Evolutionary conservation across 64 coral and sea anemone species (phyloP), one percentile per base, ranked within the genome.

Genomic region (Dendrophyllia cribrosa): DNA sequence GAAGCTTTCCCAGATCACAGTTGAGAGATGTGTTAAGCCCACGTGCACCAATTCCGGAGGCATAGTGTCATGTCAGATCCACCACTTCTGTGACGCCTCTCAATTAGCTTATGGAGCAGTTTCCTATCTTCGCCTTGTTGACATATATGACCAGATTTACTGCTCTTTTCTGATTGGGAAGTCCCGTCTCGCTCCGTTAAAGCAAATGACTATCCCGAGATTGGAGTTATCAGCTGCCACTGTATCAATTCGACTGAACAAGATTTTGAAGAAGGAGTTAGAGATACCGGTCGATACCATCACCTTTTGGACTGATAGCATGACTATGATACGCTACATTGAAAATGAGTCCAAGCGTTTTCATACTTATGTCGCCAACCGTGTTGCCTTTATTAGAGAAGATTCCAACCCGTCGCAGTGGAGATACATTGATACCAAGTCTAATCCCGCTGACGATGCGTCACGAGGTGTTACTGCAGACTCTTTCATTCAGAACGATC

Each of bases 301-400:
- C 15, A 77, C 73, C 61, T 89, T 64, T 71, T 77, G 86, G 86
- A 74, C 86, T 22, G 86, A 76, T 71, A 88, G 72, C 72, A 88
- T 74, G 15, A 88, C 70, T 62, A 56, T 88, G 52, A 58, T 89
- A 59, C 19, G 47, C 7, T 89, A 76, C 59, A 59, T 65, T 45
- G 19, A 26, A 26, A 88, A 88, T 25, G 43, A 63, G 19, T 75
- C 44, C 20, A 89, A 77, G 17, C 72, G 87, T 65, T 77, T 59
- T 59, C 59, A 77, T 51, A 89, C 61, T 8, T 77, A 51, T 60
- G 72, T 83, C 0, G 43, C 76, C 11, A 94, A 94, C 81, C 85
- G 76, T 50, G 25, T 88, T 21, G 20, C 76, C 52, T 59, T 59
- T n/a, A 79, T 59, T 12, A 58, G 76, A 79, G 53, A 59, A 24